Conservation (phyloP, 1,140 invertebrate genomes). For the Araneus ventricosus region DNA sequence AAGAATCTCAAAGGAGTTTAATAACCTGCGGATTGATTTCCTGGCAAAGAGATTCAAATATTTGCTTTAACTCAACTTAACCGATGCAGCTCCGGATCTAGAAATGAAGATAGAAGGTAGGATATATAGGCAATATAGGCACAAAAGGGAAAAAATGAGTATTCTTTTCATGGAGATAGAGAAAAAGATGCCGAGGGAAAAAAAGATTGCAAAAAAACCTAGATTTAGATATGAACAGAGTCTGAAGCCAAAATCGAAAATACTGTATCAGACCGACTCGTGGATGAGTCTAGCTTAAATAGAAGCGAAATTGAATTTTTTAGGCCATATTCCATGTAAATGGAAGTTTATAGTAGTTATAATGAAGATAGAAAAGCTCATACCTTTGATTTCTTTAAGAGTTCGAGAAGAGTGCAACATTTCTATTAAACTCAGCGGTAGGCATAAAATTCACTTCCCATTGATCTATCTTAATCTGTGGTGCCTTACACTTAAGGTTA, state of each 20-base stretch:
- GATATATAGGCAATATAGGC: not conserved
- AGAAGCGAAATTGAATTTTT: slow-evolving; percentile 8
- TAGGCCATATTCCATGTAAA: not conserved
- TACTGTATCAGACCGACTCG: not conserved
- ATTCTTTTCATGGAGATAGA: too few species aligned
- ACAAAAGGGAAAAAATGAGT: not conserved
- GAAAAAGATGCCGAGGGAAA: too few species aligned
- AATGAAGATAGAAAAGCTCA: too few species aligned
- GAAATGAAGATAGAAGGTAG: slow-evolving; percentile 17
- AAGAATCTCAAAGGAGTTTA: slow-evolving; percentile 3
- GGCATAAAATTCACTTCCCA: too few species aligned
- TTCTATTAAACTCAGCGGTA: too few species aligned
- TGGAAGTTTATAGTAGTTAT: too few species aligned
- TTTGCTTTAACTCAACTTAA: not conserved
- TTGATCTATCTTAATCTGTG: too few species aligned
- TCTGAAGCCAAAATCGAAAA: not conserved
- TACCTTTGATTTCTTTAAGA: too few species aligned
- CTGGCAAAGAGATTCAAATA: not conserved
- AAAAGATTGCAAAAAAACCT: too few species aligned
- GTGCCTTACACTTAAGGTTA: too few species aligned
- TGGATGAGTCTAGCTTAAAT: not conserved
- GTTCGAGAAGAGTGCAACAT: too few species aligned
- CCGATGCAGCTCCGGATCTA: not conserved
- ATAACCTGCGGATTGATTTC: slow-evolving; percentile 50
- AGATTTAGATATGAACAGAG: not conserved